These are phyloP conservation scores for Simalia tracyae DNA, from an alignment of 2,797 vertebrate species.

Conservation along the genomic window DNA sequence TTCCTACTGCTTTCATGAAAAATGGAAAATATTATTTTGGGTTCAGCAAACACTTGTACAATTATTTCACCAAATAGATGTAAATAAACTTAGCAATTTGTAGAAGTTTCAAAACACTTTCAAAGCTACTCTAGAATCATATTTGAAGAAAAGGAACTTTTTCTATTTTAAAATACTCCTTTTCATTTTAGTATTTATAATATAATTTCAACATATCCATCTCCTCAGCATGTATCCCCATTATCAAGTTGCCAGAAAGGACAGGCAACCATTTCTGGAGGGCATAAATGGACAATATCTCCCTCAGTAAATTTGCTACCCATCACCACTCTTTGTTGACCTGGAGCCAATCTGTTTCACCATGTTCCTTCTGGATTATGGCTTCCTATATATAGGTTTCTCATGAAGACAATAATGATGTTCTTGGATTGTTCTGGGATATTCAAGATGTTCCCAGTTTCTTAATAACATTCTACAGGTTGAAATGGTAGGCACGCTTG, in stretches of 20 bases:
- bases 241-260: neutral
- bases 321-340: neutral
- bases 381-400: neutral
- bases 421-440: neutral
- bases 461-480: neutral
- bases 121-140: neutral
- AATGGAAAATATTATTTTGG: neutral
- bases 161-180: neutral
- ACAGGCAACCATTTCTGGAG: neutral
- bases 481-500: neutral
- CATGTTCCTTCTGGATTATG: neutral
- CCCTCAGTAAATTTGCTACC: neutral
- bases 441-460: neutral
- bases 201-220: neutral
- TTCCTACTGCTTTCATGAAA: neutral
- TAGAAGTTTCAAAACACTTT: neutral
- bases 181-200: neutral
- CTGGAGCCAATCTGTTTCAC: neutral
- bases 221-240: neutral
- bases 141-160: neutral
- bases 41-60: neutral
- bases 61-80: neutral
- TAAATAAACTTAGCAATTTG: neutral
- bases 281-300: neutral
- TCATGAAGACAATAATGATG: neutral